Evolutionary conservation across 1,140 invertebrate genomes (phyloP).

Genomic region (Monomorium pharaonis): DNA sequence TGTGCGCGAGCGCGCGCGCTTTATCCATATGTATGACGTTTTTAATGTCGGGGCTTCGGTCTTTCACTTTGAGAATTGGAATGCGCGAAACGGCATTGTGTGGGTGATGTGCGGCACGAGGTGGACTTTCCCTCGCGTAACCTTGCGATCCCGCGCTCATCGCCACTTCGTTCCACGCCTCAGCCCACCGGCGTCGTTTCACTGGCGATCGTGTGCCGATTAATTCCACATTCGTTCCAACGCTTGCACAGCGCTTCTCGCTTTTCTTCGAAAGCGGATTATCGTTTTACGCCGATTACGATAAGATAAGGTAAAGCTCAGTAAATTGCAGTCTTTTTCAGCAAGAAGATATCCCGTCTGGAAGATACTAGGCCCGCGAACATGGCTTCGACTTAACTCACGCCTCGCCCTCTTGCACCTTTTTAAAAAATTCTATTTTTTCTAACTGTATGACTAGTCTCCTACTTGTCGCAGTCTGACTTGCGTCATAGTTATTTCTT

Average conservation of each 20-base stretch:
- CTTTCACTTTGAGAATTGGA: conserved; percentile 77
- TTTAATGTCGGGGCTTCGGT: conserved; percentile 56
- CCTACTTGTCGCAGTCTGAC: background rate
- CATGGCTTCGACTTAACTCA: background rate
- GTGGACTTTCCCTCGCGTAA: conserved; percentile 72
- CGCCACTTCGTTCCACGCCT: background rate
- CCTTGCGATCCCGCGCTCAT: conserved; percentile 65
- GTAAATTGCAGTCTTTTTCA: background rate
- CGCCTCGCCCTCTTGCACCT: too few species aligned
- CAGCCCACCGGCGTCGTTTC: conserved; percentile 11
- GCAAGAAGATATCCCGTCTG: background rate
- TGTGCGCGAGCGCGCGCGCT: conserved; percentile 22
- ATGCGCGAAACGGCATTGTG: conserved; percentile 73
- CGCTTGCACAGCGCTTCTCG: background rate
- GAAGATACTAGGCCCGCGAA: background rate
- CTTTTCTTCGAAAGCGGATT: background rate
- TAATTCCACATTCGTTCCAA: conserved; percentile 19
- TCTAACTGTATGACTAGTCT: background rate
- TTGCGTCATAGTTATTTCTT: background rate
- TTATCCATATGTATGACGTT: conserved; percentile 55
- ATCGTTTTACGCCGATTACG: background rate
- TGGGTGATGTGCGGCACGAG: conserved; percentile 68
- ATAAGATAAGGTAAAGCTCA: conserved; percentile 30
- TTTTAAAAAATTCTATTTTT: background rate
- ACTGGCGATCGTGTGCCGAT: background rate